phyloP scores from a whole-genome alignment of 2,888 invertebrate species.

The Pemphredon lugubris region DNA sequence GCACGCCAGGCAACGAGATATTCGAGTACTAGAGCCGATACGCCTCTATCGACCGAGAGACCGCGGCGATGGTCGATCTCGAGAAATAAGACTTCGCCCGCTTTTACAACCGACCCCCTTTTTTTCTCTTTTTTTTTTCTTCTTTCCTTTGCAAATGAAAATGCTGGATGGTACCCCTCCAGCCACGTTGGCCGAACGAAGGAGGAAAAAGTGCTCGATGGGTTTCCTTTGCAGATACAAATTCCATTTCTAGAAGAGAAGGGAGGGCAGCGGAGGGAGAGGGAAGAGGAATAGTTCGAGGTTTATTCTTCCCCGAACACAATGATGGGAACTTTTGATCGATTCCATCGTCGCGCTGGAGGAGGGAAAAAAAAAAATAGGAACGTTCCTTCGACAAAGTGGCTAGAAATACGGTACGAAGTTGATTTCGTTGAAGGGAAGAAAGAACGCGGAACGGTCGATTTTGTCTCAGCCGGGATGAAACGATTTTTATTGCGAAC shows the following conservation, averaged over 20 bases:
- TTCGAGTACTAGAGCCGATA: too few species aligned
- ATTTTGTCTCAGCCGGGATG: background rate
- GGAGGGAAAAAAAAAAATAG: background rate
- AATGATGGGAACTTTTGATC: constrained; percentile 4
- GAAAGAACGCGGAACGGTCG: background rate
- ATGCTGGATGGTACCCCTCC: too few species aligned
- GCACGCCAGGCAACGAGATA: constrained; percentile 13
- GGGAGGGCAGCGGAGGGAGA: too few species aligned
- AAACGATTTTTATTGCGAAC: background rate
- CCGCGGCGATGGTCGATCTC: background rate
- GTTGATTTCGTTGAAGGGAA: constrained; percentile 1
- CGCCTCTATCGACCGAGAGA: background rate
- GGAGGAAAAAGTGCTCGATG: background rate
- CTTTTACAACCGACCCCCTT: too few species aligned
- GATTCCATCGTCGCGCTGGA: constrained; percentile 8
- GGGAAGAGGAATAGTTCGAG: background rate
- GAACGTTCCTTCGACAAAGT: background rate
- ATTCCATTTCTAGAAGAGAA: background rate
- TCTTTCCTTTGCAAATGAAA: too few species aligned
- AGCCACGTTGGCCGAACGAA: background rate
- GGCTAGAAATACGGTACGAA: too few species aligned
- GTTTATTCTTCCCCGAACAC: background rate
- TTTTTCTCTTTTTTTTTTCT: too few species aligned
- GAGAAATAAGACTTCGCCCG: background rate
- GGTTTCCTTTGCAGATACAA: constrained; percentile 1